Evolutionary conservation across 2,888 invertebrate species (phyloP).

Genomic region (Dioctria linearis): DNA sequence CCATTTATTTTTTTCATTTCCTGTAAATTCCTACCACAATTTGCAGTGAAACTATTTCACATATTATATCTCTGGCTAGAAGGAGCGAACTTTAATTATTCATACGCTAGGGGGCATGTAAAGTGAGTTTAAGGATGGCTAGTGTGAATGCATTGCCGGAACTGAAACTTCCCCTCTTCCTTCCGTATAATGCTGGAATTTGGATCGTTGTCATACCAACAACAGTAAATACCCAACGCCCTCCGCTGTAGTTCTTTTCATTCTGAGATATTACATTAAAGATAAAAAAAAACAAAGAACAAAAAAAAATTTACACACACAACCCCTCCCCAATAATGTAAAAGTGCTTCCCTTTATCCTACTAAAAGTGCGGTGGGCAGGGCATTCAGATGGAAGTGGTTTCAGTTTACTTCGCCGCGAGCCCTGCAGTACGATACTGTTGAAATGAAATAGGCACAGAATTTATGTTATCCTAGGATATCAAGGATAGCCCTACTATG

Average conservation of each 20-base stretch:
- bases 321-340: neutral
- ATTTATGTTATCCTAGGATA: no score
- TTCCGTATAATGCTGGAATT: conserved; percentile 5
- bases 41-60: neutral
- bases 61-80: conserved; percentile 21
- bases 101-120: neutral
- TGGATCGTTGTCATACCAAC: conserved; percentile 11
- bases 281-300: conserved; percentile 14
- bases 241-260: neutral
- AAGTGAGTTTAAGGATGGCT: neutral
- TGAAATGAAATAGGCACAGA: no score
- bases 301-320: neutral
- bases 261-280: conserved; percentile 17
- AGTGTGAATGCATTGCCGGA: neutral
- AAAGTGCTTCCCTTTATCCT: neutral
- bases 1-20: neutral
- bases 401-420: conserved; percentile 1
- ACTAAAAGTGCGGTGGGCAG: neutral
- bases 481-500: no score
- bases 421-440: neutral
- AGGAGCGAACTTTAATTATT: conserved; percentile 33
- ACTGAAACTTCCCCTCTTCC: conserved; percentile 1
- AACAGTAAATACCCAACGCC: neutral
- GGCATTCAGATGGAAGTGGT: conserved; percentile 29
- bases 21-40: neutral